Conservation (phyloP, 2,113 vertebrate species). For the Orientallactaga bullata region DNA sequence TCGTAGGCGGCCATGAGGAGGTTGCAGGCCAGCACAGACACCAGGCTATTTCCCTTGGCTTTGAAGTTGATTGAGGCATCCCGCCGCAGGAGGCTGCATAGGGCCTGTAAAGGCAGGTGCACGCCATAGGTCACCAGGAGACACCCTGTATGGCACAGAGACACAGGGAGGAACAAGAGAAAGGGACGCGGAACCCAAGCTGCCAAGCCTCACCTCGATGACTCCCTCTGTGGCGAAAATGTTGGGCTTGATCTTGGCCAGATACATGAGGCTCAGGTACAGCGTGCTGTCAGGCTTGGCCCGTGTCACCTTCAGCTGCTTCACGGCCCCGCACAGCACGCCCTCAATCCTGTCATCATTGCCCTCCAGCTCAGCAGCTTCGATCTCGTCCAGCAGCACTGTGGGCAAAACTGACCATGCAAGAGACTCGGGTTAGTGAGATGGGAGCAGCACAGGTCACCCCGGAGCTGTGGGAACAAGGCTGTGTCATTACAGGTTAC, state of each 20-base stretch:
- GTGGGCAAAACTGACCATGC: constrained; percentile 91
- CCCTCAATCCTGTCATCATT: constrained; percentile 97
- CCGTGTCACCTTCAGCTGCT: constrained; percentile 96
- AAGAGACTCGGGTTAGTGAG: accelerated
- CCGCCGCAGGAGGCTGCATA: constrained; percentile 96
- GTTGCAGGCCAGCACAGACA: constrained; percentile 97
- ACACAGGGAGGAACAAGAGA: not conserved
- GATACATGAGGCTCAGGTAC: constrained; percentile 97
- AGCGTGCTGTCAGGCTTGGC: constrained; percentile 96
- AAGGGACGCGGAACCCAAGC: too few species aligned
- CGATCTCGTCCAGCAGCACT: constrained; percentile 95
- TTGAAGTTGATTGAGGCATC: constrained; percentile 98
- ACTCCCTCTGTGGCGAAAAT: constrained; percentile 98
- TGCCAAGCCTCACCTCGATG: constrained; percentile 91
- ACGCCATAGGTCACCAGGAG: not conserved
- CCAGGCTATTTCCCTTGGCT: constrained; percentile 97
- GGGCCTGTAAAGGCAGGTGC: constrained; percentile 86
- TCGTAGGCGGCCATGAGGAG: constrained; percentile 98
- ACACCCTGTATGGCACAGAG: not conserved
- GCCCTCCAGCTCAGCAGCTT: constrained; percentile 95
- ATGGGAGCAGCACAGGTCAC: too few species aligned
- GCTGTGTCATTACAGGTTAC: too few species aligned
- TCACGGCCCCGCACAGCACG: constrained; percentile 95
- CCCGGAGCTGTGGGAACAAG: not conserved
- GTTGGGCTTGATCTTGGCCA: constrained; percentile 99